A percentile compares a stretch with the other conserved stretches of the same genome.
These are phyloP conservation scores for Plecotus auritus DNA, from an alignment of 2,113 vertebrate species.

Conservation along the genomic window DNA sequence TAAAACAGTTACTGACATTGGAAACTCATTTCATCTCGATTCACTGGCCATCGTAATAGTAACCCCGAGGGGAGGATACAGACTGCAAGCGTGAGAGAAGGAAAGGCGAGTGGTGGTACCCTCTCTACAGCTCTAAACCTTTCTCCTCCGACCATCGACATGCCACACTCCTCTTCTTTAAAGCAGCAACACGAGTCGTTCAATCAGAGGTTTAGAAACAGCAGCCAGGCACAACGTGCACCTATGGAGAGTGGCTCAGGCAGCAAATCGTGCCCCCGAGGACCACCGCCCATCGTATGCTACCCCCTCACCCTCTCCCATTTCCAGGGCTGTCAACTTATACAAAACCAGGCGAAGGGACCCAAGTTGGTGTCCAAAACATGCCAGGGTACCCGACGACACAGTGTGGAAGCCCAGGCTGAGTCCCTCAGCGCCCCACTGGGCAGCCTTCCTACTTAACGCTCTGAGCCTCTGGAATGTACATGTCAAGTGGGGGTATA, in stretches of 20 bases:
- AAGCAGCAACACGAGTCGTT: not conserved
- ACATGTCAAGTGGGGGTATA: fast-evolving
- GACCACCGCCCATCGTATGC: fast-evolving
- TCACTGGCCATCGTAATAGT: fast-evolving
- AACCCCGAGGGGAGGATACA: not conserved
- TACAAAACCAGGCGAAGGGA: not conserved
- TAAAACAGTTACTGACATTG: not conserved
- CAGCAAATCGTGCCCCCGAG: fast-evolving
- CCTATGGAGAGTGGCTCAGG: fast-evolving
- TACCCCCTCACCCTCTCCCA: not conserved
- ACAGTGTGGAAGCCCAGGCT: not conserved
- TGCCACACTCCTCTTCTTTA: not conserved
- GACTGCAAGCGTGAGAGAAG: too few relatives aligned
- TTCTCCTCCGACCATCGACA: not conserved
- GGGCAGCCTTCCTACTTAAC: not conserved
- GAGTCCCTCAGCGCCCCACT: not conserved
- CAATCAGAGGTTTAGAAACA: not conserved
- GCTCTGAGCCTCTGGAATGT: not conserved
- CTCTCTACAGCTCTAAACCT: not conserved
- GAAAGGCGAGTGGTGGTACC: fast-evolving
- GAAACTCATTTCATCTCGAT: not conserved
- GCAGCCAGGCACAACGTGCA: fast-evolving
- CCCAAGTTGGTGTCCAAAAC: not conserved
- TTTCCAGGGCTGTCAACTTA: not conserved
- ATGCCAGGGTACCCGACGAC: not conserved